Percentiles rank a stretch among this genome's conserved stretches.
phyloP scores from a whole-genome alignment of 2,113 vertebrate genomes.

The Oophaga pumilio region DNA sequence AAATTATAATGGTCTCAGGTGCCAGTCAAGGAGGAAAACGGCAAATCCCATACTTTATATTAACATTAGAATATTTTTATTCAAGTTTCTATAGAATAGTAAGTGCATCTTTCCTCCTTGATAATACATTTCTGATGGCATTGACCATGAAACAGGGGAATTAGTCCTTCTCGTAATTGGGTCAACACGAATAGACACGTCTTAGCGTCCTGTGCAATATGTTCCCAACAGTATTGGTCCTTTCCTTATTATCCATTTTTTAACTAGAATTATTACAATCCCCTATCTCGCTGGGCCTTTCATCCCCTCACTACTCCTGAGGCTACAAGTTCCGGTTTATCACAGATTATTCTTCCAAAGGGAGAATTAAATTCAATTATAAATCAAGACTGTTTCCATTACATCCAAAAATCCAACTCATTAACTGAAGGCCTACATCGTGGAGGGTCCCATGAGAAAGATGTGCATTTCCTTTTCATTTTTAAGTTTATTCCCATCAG shows the following conservation, averaged over 20 bases:
- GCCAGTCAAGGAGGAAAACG: no score
- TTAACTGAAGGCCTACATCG: neutral
- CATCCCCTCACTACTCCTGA: neutral
- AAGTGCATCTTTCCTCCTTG: no score
- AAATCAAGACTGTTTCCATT: conserved; percentile 5
- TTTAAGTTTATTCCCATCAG: neutral
- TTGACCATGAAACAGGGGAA: no score
- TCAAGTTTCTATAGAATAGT: no score
- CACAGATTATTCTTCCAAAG: neutral
- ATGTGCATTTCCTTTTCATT: neutral
- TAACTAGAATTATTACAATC: neutral
- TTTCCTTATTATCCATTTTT: neutral
- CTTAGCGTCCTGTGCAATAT: neutral
- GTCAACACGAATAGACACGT: neutral
- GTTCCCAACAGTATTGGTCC: neutral
- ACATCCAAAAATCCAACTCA: neutral
- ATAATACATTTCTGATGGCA: no score
- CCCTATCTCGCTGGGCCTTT: neutral
- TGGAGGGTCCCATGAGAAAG: neutral
- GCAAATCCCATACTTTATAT: no score
- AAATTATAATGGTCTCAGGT: no score
- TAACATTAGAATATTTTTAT: no score
- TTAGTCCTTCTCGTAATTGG: neutral
- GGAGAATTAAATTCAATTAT: neutral
- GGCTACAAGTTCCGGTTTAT: neutral